Evolutionary conservation across 2,888 invertebrate species (phyloP), one percentile per base, ranked within the genome.

Genomic region (Euzetes globulus): DNA sequence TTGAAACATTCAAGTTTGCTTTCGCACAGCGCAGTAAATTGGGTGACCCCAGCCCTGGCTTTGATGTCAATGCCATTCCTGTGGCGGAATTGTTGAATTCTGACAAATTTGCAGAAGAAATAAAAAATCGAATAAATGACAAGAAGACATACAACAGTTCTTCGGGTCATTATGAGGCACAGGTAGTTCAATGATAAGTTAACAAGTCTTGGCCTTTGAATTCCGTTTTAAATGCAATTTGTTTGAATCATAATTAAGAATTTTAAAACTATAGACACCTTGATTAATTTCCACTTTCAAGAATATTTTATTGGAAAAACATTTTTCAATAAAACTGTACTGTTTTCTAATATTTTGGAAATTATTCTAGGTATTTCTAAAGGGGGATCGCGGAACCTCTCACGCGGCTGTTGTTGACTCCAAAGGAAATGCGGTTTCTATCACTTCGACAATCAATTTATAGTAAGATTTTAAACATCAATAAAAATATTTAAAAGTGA

Each of bases 1-100:
- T 91, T 11, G 97, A 98, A 82, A 87, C 91, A 5, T 91, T 93
- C 83, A 98, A 98, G 83, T 95, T 89, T 84, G 94, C 90, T 22
- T 95, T 91, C 82, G 95, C 92, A 1, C 87, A 89, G 80, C 85
- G 96, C 78, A 91, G 91, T 0, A 87, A 89, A 78, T 84, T 98
- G 77, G 96, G 91, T 0, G 97, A 97, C 85, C 85, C 87, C 27
- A 86, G 88, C 41, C 84, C 81, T 79, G 19, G 19, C 15, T 58
- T 27, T 33, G 63, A 65, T 27, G 81, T 76, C 11, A 71, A 79
- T 47, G 65, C 78, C 19, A n/a, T 3, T 1, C 27, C 70, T 13
- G 19, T 76, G 1, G 22, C 72, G 13, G 17, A 7, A 1, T 47
- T 41, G 0, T 25, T 76, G 19, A 72, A 1, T n/a, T 72, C 72